Evolutionary conservation across 2,888 invertebrate genomes (phyloP).

Genomic region (Pandemis corylana): DNA sequence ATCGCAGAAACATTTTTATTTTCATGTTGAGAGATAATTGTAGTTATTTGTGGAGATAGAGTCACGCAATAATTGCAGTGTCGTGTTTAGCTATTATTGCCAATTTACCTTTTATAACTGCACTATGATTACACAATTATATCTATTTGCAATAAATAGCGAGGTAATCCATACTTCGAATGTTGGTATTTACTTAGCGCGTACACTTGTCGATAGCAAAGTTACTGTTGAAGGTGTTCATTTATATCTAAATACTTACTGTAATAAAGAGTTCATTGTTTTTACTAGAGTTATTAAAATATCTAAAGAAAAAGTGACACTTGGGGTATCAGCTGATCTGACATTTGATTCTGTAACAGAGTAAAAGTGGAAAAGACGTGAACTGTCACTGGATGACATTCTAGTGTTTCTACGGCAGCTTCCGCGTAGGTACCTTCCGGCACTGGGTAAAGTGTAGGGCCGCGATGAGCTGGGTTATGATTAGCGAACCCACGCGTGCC

Average conservation of each 20-base stretch:
- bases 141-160: constrained; percentile 33
- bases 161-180: constrained; percentile 21
- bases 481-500: constrained; percentile 73
- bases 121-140: constrained; percentile 24
- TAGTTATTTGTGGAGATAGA: constrained; percentile 21
- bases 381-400: constrained; percentile 28
- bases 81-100: constrained; percentile 33
- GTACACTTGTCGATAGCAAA: not conserved
- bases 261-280: too few species aligned
- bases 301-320: too few species aligned
- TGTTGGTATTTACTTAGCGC: constrained; percentile 2
- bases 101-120: constrained; percentile 29
- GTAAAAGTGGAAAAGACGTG: constrained; percentile 25
- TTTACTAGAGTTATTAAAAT: too few species aligned
- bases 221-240: not conserved
- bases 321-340: not conserved
- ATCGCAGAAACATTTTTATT: not conserved
- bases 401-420: constrained; percentile 38
- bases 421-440: constrained; percentile 44
- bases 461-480: constrained; percentile 75
- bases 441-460: constrained; percentile 48
- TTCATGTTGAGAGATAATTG: constrained; percentile 17
- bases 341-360: not conserved
- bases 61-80: constrained; percentile 24
- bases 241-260: too few species aligned